Evolutionary conservation across 2,113 vertebrate species (phyloP).

Genomic region (Mormoops blainvillei): DNA sequence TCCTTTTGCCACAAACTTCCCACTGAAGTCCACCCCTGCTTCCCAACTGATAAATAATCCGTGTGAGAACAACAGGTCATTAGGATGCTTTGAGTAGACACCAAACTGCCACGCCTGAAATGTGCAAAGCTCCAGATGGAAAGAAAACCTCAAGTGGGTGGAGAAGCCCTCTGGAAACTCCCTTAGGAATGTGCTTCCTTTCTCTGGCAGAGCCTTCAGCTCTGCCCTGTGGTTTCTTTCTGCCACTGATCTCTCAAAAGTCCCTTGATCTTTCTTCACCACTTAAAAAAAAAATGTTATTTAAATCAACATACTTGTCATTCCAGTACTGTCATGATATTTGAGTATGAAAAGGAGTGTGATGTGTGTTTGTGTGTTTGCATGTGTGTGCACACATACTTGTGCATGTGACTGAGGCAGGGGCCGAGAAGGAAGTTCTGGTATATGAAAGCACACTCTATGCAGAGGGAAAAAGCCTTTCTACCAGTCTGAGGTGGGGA

Average conservation of each 20-base stretch:
- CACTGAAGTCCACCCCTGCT: background rate
- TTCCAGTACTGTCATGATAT: background rate
- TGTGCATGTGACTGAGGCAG: background rate
- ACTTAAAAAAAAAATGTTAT: slow-evolving; percentile 24
- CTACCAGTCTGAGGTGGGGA: background rate
- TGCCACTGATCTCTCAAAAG: background rate
- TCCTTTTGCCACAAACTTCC: background rate
- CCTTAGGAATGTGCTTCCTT: background rate
- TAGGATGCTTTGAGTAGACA: background rate
- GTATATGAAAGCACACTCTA: background rate
- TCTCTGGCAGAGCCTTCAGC: background rate
- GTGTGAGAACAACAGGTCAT: background rate
- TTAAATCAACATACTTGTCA: slow-evolving; percentile 9
- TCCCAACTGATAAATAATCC: background rate
- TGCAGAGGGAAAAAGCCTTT: background rate
- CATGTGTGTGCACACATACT: accelerated
- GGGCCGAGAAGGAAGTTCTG: background rate
- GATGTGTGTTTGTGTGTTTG: background rate
- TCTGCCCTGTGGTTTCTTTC: background rate
- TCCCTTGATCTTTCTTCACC: slow-evolving; percentile 24
- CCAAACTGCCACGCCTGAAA: background rate
- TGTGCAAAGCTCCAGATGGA: background rate
- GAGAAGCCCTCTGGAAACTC: background rate
- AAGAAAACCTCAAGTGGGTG: background rate
- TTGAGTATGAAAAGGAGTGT: background rate